Evolutionary conservation across 2,113 vertebrate genomes (phyloP).

Genomic region (Sphaerodactylus townsendi): DNA sequence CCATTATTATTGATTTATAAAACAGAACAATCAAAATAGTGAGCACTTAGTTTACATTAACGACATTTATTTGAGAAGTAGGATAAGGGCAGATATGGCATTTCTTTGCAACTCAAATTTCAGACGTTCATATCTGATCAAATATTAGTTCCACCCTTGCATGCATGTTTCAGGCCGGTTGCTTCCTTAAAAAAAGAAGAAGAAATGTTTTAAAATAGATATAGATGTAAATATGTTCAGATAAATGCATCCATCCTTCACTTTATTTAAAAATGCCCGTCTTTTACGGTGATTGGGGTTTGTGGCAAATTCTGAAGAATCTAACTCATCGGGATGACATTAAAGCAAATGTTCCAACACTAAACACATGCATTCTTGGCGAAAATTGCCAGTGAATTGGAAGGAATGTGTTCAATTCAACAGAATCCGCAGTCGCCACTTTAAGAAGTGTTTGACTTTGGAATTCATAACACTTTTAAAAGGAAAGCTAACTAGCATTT

Average conservation of each 20-base stretch:
- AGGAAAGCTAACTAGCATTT: constrained; percentile 25
- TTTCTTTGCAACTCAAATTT: not conserved
- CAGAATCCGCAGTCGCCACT: constrained; percentile 42
- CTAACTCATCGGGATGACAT: not conserved
- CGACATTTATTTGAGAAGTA: not conserved
- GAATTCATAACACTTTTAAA: constrained; percentile 25
- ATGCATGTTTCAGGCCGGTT: not conserved
- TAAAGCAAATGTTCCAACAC: constrained; percentile 6
- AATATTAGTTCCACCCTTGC: not conserved
- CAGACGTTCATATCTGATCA: not conserved
- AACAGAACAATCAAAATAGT: not conserved
- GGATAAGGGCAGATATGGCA: not conserved
- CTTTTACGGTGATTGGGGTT: too few relatives aligned
- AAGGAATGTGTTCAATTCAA: constrained; percentile 22
- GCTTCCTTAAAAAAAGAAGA: not conserved
- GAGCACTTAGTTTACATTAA: constrained; percentile 7
- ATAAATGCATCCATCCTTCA: not conserved
- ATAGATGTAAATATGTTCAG: not conserved
- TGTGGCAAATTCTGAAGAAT: not conserved
- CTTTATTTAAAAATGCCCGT: not conserved
- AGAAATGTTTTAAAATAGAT: not conserved
- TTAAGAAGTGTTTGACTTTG: constrained; percentile 39
- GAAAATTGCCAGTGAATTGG: constrained; percentile 29
- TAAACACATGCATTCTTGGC: accelerated
- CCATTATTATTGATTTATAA: not conserved